Evolutionary conservation across 2,888 invertebrate genomes (phyloP).

Genomic region (Tigriopus californicus): DNA sequence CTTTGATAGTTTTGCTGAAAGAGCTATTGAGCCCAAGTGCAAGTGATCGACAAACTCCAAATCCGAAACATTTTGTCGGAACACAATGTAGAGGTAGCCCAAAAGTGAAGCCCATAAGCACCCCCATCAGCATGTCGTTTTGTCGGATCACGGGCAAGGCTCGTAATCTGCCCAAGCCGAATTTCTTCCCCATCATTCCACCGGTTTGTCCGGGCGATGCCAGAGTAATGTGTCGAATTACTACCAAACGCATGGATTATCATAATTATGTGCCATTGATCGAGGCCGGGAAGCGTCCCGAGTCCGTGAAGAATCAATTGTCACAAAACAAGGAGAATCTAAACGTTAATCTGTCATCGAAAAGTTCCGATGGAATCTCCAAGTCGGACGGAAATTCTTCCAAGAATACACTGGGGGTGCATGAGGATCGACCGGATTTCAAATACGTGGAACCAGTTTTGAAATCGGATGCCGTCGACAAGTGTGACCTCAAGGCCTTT

Average conservation of each 20-base stretch:
- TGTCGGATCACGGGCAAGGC: slow-evolving; percentile 64
- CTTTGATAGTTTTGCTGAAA: no score
- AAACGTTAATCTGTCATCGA: neutral
- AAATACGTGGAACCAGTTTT: slow-evolving; percentile 14
- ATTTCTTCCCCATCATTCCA: slow-evolving; percentile 58
- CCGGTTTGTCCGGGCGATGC: slow-evolving; percentile 68
- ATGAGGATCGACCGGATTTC: slow-evolving; percentile 12
- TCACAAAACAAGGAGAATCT: slow-evolving; percentile 10
- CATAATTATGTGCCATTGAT: slow-evolving; percentile 23
- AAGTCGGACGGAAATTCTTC: neutral
- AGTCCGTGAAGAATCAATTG: slow-evolving; percentile 11
- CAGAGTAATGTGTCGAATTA: slow-evolving; percentile 49
- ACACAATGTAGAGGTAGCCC: no score
- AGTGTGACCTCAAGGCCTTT: slow-evolving; percentile 7
- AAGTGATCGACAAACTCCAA: no score
- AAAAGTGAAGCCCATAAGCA: neutral
- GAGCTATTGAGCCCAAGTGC: no score
- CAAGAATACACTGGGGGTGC: slow-evolving; percentile 1
- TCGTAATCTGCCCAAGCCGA: slow-evolving; percentile 56
- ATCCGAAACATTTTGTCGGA: no score
- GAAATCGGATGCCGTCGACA: slow-evolving; percentile 8
- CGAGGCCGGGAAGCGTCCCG: slow-evolving; percentile 19
- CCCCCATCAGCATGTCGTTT: slow-evolving; percentile 29
- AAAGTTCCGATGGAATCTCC: neutral
- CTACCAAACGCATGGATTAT: slow-evolving; percentile 34